Base-by-base conservation (phyloP, 2,797 vertebrate genomes). In the Tinamus major region DNA sequence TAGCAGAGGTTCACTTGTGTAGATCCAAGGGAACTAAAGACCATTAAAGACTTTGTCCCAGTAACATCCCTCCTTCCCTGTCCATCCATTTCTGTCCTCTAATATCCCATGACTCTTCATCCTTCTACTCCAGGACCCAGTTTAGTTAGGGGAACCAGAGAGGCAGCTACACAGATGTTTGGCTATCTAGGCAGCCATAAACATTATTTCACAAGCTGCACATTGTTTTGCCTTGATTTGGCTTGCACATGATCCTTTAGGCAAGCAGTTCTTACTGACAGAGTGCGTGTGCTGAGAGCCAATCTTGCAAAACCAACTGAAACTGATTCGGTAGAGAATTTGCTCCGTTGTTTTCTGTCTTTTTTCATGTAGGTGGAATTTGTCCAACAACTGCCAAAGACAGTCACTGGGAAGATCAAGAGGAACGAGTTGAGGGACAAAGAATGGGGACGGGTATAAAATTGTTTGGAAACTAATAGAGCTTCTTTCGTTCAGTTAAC, bases 341-440 rank as follows among this genome's bases (percentile, higher is more conserved):
- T 17, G 7, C 42, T 71, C 29, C 29, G 19, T 71, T 91, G 61
- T 42, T 87, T 71, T 55, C 77, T 70, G 19, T 84, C 93, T 93
- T 61, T 85, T 68, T 92, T 74, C 56, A n/a, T 65, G 61, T 86
- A 98, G 98, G 96, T 98, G 93, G 98, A 98, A 88, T 98, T 98
- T 96, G 98, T 98, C 91, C 94, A 98, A 65, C 95, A 98, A 35
- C 95, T 98, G 48, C 98, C 98, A 41, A 98, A 98, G 95, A 98
- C 98, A 13, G 56, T 97, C 84, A 98, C 97, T 29, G 98, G 98
- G 53, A 98, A 98, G 97, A 98, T 98, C 87, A 97, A 91, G 93
- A 97, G 98, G 92, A 97, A 98, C 5, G 97, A 98, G 84, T 91
- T 98, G 71, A 97, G 98, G 86, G 95, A 98, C 39, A 98, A 96